Evolutionary conservation across 2,113 vertebrate genomes (phyloP), one percentile per base, ranked within the genome.

Genomic region (Hippocampus guttulatus): DNA sequence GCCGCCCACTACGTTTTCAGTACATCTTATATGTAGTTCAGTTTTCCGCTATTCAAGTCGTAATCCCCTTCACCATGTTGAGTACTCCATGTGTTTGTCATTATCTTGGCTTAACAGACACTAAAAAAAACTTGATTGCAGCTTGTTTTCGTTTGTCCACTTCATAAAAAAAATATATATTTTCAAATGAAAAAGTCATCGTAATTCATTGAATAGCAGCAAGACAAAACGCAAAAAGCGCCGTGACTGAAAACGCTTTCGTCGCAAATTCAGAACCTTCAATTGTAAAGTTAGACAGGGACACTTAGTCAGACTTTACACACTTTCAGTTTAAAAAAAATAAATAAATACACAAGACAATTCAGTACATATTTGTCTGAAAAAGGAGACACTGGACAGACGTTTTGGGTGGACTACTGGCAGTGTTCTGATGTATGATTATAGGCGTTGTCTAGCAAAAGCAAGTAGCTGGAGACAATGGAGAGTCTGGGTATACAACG

Each of bases 391-490:
- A 74, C 5, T 5, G 67, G 79, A 79, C 66, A 73, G 73, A 75
- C 67, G 16, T 77, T 80, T 77, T 80, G 69, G 84, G 87, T 79
- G 73, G 81, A 74, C 73, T 14, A 75, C 80, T 85, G 88, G 88
- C 78, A 77, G 82, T 73, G 76, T 85, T 80, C 78, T 70, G 23
- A 70, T 77, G 57, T 40, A 9, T 78, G 84, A 91, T 87, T 90
- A 65, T 65, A 84, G 79, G 69, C 74, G 77, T 18, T 27, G 12
- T 30, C 64, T 81, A 86, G 81, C 87, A 91, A 72, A 69, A 43
- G 70, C 38, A 81, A 80, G 74, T 72, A 79, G 80, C 84, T 85
- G 84, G 61, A 73, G 72, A 79, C 79, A 81, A 78, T 67, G 73
- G 52, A 82, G 65, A 76, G 64, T 51, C 0, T 67, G 43, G 68